Percentiles rank a stretch among this genome's conserved stretches.
These are phyloP conservation scores for Meles meles DNA, from an alignment of 2,113 vertebrate species.

Conservation along the genomic window DNA sequence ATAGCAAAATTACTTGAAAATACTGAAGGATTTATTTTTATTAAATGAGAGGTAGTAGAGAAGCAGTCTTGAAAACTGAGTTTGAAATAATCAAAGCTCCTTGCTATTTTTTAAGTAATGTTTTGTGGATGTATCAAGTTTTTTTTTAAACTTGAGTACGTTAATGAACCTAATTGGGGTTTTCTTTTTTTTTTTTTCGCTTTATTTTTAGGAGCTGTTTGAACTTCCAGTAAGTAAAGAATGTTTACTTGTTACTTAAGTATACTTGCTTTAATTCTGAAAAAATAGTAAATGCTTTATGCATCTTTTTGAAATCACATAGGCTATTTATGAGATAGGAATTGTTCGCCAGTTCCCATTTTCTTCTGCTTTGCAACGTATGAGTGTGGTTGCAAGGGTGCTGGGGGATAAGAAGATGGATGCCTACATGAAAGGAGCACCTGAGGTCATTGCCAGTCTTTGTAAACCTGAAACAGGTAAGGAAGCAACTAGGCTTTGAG, in stretches of 20 bases:
- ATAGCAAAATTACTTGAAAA: background rate
- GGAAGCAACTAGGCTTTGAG: background rate
- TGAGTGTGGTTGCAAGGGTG: conserved; percentile 92
- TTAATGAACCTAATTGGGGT: conserved; percentile 6
- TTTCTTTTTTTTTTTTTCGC: background rate
- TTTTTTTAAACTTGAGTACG: background rate
- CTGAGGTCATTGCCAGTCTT: conserved; percentile 92
- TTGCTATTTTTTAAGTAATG: background rate
- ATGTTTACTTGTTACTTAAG: background rate
- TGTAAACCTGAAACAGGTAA: conserved; percentile 94
- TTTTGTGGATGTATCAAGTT: background rate
- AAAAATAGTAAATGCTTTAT: conserved; percentile 3
- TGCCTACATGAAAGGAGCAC: conserved; percentile 95
- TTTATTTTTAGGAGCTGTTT: conserved; percentile 90
- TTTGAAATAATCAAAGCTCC: background rate
- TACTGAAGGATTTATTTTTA: background rate
- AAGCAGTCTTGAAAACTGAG: background rate
- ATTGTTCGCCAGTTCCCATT: conserved; percentile 98
- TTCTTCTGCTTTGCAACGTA: conserved; percentile 94
- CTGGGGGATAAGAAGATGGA: conserved; percentile 96
- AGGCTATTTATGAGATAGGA: conserved; percentile 94
- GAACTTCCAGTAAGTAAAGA: conserved; percentile 91
- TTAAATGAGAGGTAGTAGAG: background rate
- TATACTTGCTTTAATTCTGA: conserved; percentile 7
- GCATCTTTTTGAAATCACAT: conserved; percentile 44